A percentile compares a stretch with the other conserved stretches of the same genome.
phyloP scores from a whole-genome alignment of 1,140 invertebrate genomes.

The Steinernema feltiae region DNA sequence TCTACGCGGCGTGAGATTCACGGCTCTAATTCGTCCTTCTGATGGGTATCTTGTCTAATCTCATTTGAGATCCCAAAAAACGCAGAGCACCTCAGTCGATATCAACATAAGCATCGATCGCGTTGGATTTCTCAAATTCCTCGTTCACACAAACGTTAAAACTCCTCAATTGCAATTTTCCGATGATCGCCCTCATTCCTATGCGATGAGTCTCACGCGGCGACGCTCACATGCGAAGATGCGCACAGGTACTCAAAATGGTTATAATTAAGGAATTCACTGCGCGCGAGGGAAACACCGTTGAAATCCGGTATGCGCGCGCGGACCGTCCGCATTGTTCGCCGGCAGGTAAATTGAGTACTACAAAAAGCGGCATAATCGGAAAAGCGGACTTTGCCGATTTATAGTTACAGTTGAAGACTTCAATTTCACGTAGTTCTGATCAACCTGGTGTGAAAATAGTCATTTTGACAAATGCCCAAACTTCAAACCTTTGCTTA shows the following conservation, averaged over 20 bases:
- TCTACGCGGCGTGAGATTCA: neutral
- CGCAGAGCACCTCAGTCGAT: no score
- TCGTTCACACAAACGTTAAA: neutral
- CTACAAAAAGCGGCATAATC: neutral
- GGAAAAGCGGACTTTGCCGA: no score
- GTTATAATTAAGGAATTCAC: constrained; percentile 8
- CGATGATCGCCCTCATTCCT: neutral
- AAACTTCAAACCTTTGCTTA: no score
- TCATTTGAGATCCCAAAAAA: neutral
- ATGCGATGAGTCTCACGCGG: neutral
- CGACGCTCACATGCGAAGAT: no score
- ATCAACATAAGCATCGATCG: no score
- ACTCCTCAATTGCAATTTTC: neutral
- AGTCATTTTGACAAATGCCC: no score
- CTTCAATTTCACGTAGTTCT: no score
- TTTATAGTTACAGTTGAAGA: no score
- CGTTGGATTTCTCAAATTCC: neutral
- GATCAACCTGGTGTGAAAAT: no score
- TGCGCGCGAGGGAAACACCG: neutral
- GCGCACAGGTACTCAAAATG: constrained; percentile 7
- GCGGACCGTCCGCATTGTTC: neutral
- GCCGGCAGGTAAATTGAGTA: neutral
- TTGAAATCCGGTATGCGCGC: neutral
- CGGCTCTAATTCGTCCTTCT: neutral
- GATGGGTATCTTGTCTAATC: neutral